Percentiles rank a stretch among this genome's conserved stretches.
These are phyloP conservation scores for Acanthisitta chloris DNA, from an alignment of 2,113 vertebrate species.

Conservation along the genomic window DNA sequence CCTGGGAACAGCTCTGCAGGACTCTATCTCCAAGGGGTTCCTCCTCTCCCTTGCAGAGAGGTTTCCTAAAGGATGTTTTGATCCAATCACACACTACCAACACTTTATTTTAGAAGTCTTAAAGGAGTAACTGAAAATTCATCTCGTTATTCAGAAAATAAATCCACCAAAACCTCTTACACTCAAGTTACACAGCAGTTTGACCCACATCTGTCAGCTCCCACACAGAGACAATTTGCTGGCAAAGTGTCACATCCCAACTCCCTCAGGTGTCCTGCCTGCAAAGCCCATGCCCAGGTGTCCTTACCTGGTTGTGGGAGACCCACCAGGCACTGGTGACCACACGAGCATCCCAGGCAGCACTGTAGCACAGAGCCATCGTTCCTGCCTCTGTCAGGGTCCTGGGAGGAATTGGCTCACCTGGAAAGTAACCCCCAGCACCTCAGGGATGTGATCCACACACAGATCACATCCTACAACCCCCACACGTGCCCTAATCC, in stretches of 20 bases:
- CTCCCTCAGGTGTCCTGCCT: neutral
- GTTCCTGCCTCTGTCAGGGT: constrained; percentile 93
- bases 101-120: neutral
- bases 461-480: rapidly evolving
- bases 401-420: constrained; percentile 85
- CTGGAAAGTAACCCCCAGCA: constrained; percentile 52
- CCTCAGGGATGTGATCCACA: rapidly evolving
- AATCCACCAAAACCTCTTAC: rapidly evolving
- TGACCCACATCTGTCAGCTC: rapidly evolving
- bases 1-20: neutral
- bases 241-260: rapidly evolving
- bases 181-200: rapidly evolving
- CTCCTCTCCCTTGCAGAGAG: neutral
- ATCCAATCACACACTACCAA: neutral
- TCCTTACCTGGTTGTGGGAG: constrained; percentile 90
- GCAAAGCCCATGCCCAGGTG: neutral
- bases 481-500: rapidly evolving
- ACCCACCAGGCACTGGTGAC: constrained; percentile 99
- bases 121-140: neutral
- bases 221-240: rapidly evolving
- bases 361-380: constrained; percentile 96
- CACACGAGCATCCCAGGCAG: constrained; percentile 95
- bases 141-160: neutral
- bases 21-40: rapidly evolving
- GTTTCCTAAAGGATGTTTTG: neutral